Base-by-base conservation (phyloP, 2,888 invertebrate genomes). In the Kryphioiulus occultus region DNA sequence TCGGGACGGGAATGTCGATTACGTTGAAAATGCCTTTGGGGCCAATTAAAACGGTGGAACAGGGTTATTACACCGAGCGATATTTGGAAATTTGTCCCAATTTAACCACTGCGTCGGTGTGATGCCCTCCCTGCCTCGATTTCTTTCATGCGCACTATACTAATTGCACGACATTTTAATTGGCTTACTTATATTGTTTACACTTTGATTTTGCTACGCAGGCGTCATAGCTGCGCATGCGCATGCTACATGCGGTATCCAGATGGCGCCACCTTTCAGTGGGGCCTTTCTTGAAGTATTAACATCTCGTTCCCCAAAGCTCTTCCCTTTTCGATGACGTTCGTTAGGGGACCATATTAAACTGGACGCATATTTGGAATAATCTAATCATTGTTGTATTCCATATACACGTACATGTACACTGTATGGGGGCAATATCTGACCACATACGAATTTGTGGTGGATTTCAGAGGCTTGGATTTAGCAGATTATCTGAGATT, bases 41-140 rank as follows among this genome's bases (percentile, higher is more conserved):
- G 68, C n/a, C 68, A 68, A 68, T 68, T 68, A 68, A 68, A 68
- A 68, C n/a, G 68, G 68, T 68, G 68, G 68, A 68, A 68, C 68
- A 22, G 68, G 68, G 68, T 68, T 26, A 68, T 68, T 68, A 68
- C 68, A 68, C 68, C 26, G 68, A 68, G 68, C 68, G 26, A 68
- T 26, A 68, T 68, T 68, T 68, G 68, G 68, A 68, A 68, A 68
- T 68, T 22, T 68, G 68, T 68, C 68, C 68, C 68, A 68, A 26
- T 26, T 68, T 68, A 22, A 68, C 68, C 9, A 68, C 26, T 68
- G 68, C 68, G 26, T 68, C 68, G 68, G 68, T 68, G 26, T 22
- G n/a, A 26, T 68, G 68, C n/a, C n/a, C n/a, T n/a, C 68, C 68
- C 68, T 68, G 68, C 68, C 26, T 68, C 26, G 68, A 68, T 68